Evolutionary conservation across 2,888 invertebrate species (phyloP).

Genomic region (Agrochola macilenta): DNA sequence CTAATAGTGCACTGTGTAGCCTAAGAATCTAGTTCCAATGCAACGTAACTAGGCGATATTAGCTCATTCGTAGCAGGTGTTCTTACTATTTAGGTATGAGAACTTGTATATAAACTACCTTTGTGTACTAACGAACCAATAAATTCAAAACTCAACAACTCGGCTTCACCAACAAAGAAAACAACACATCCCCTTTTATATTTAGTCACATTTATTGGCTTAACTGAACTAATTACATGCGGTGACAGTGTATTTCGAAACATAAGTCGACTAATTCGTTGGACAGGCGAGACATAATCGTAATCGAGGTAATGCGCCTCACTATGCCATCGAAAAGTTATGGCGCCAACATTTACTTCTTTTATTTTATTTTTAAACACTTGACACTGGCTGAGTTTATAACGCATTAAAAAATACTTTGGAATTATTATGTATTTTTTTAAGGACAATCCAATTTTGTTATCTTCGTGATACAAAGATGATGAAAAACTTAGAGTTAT

Average conservation of each 20-base stretch:
- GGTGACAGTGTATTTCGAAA: slow-evolving; percentile 77
- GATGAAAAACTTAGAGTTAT: slow-evolving; percentile 21
- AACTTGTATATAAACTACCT: slow-evolving; percentile 21
- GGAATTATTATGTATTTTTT: slow-evolving; percentile 32
- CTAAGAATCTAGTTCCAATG: slow-evolving; percentile 41
- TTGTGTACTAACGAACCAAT: slow-evolving; percentile 30
- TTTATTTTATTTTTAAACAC: slow-evolving; percentile 63
- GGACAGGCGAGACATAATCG: slow-evolving; percentile 75
- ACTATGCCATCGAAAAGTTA: slow-evolving; percentile 73
- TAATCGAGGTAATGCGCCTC: slow-evolving; percentile 76
- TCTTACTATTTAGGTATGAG: slow-evolving; percentile 38
- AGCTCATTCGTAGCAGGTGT: slow-evolving; percentile 49
- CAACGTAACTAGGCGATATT: slow-evolving; percentile 43
- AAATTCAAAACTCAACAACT: slow-evolving; percentile 36
- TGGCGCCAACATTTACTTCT: slow-evolving; percentile 76
- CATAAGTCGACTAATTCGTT: slow-evolving; percentile 77
- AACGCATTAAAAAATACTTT: slow-evolving; percentile 61
- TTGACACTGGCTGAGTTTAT: slow-evolving; percentile 72
- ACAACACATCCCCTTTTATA: slow-evolving; percentile 55
- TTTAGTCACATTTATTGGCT: slow-evolving; percentile 68
- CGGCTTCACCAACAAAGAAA: slow-evolving; percentile 41
- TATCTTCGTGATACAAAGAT: slow-evolving; percentile 4
- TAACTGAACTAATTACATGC: slow-evolving; percentile 76
- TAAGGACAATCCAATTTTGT: slow-evolving; percentile 39
- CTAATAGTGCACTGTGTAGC: slow-evolving; percentile 30